Percentiles rank a stretch among this genome's conserved stretches.
These are phyloP conservation scores for Drosophila percnosoma DNA, from an alignment of 2,888 invertebrate genomes.

Conservation along the genomic window DNA sequence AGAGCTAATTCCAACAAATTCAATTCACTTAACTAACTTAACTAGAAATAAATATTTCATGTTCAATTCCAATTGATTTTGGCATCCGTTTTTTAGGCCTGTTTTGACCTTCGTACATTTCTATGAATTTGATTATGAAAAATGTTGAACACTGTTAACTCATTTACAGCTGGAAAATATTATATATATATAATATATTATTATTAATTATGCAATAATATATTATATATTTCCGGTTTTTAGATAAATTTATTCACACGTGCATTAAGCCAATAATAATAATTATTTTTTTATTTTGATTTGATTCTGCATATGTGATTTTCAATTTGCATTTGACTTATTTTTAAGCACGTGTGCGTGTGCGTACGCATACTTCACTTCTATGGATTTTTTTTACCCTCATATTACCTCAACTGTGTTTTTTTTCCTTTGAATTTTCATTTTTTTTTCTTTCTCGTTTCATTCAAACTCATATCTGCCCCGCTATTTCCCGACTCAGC, in stretches of 20 bases:
- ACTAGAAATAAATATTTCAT: slow-evolving; percentile 1
- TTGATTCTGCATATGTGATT: slow-evolving; percentile 2
- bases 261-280: slow-evolving; percentile 18
- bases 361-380: background rate
- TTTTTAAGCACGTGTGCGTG: background rate
- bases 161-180: background rate
- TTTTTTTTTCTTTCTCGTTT: slow-evolving; percentile 2
- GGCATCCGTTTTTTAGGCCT: background rate
- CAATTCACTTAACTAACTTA: slow-evolving; percentile 14
- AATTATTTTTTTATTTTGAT: slow-evolving; percentile 25
- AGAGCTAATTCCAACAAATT: slow-evolving; percentile 13
- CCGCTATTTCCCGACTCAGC: background rate
- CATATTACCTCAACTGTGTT: background rate
- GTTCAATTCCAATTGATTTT: background rate
- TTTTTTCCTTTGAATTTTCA: background rate
- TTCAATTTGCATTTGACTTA: slow-evolving; percentile 40
- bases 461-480: background rate
- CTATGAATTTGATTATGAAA: background rate
- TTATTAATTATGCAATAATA: background rate
- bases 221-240: background rate
- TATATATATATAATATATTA: background rate
- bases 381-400: background rate
- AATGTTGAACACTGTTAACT: background rate
- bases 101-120: background rate
- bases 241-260: slow-evolving; percentile 24